These are phyloP conservation scores for Copidosoma aretas DNA, from an alignment of 2,888 invertebrate genomes.

Conservation along the genomic window DNA sequence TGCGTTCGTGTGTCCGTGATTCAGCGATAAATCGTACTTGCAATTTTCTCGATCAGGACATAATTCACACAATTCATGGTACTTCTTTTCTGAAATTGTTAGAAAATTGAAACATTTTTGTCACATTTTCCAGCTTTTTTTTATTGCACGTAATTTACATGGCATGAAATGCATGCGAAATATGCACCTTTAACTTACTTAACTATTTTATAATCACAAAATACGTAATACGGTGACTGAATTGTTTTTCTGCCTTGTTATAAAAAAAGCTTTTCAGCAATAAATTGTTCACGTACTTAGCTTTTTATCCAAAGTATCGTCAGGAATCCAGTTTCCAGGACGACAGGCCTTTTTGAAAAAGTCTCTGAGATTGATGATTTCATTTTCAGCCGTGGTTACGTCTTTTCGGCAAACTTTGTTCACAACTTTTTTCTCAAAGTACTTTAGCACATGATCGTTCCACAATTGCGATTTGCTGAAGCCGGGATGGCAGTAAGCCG, in stretches of 20 bases:
- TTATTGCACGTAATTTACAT: no score
- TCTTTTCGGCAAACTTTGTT: conserved; percentile 56
- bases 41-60: conserved; percentile 63
- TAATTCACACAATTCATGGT: conserved; percentile 67
- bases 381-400: conserved; percentile 64
- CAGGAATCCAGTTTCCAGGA: conserved; percentile 74
- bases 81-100: conserved; percentile 63
- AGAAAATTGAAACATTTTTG: background rate
- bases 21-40: conserved; percentile 55
- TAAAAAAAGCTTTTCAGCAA: no score
- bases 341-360: conserved; percentile 77
- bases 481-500: conserved; percentile 73
- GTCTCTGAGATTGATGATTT: conserved; percentile 67
- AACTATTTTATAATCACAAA: no score
- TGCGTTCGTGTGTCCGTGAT: conserved; percentile 70
- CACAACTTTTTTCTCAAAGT: conserved; percentile 66
- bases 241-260: no score
- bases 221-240: background rate
- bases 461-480: conserved; percentile 66
- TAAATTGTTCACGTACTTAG: conserved; percentile 66
- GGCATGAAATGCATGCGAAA: no score
- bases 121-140: background rate
- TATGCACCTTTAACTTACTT: no score
- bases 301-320: conserved; percentile 64
- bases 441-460: conserved; percentile 69